These are phyloP conservation scores for Cairina moschata DNA, from an alignment of 2,113 vertebrate genomes.

Conservation along the genomic window DNA sequence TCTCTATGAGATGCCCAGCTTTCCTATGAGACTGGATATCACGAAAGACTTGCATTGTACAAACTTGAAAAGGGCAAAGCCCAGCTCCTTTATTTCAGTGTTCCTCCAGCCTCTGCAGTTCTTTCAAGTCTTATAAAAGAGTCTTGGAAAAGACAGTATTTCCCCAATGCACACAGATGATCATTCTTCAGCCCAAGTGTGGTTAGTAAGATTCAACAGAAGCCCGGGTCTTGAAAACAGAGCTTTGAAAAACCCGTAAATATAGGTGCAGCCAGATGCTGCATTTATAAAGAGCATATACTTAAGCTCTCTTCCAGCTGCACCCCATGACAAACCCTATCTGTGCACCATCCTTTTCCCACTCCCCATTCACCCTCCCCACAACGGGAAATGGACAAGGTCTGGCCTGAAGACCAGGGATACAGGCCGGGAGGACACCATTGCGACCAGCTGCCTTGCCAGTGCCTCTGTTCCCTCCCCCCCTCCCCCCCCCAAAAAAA, in stretches of 20 bases:
- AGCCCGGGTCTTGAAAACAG: neutral
- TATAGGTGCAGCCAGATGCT: neutral
- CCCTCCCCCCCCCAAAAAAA: no score
- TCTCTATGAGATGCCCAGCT: neutral
- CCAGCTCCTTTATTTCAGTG: neutral
- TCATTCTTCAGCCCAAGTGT: neutral
- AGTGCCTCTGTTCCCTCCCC: neutral
- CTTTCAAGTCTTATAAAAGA: neutral
- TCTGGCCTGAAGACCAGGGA: neutral
- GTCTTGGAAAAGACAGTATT: neutral
- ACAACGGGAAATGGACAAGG: neutral
- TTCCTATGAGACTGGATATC: neutral
- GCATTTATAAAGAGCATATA: neutral
- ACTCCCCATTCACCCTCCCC: neutral
- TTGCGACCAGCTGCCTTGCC: neutral
- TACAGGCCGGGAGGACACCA: fast-evolving
- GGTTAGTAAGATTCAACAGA: neutral
- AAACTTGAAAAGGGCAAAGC: neutral
- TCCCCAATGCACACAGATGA: neutral
- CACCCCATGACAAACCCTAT: neutral
- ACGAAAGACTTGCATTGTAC: neutral
- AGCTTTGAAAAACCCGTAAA: neutral
- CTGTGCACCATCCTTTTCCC: neutral
- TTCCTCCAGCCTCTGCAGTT: neutral
- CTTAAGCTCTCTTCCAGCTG: neutral